These are phyloP conservation scores for Pseudoips prasinana DNA, from an alignment of 2,888 invertebrate genomes.

Conservation along the genomic window DNA sequence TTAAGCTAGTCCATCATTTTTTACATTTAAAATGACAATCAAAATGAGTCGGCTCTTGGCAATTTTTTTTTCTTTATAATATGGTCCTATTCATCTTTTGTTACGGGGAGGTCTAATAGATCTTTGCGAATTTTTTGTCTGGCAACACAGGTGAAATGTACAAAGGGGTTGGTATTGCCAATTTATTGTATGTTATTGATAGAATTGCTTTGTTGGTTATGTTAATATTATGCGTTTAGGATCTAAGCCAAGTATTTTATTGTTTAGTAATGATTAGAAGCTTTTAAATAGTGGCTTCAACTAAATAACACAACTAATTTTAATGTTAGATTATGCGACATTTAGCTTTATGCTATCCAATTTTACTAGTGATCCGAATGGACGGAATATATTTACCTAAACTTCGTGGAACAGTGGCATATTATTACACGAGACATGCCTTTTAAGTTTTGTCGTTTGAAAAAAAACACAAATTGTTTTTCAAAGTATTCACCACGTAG, in stretches of 20 bases:
- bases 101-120: constrained; percentile 59
- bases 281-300: no score
- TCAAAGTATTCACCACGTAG: no score
- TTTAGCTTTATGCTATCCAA: no score
- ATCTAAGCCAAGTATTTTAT: constrained; percentile 5
- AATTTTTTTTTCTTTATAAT: constrained; percentile 54
- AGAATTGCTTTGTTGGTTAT: constrained; percentile 19
- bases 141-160: constrained; percentile 52
- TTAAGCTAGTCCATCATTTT: constrained; percentile 58
- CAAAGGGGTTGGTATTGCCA: constrained; percentile 45
- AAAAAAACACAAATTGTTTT: no score
- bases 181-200: constrained; percentile 33
- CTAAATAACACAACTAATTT: no score
- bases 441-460: no score
- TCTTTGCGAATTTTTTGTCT: constrained; percentile 54
- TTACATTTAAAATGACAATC: constrained; percentile 56
- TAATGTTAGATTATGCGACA: no score
- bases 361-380: no score
- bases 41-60: constrained; percentile 54
- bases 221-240: constrained; percentile 31
- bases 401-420: no score
- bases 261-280: not conserved
- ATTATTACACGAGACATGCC: no score
- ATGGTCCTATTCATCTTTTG: constrained; percentile 55
- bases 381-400: no score